Conservation (phyloP, 2,113 vertebrate genomes). For the Recurvirostra avosetta region DNA sequence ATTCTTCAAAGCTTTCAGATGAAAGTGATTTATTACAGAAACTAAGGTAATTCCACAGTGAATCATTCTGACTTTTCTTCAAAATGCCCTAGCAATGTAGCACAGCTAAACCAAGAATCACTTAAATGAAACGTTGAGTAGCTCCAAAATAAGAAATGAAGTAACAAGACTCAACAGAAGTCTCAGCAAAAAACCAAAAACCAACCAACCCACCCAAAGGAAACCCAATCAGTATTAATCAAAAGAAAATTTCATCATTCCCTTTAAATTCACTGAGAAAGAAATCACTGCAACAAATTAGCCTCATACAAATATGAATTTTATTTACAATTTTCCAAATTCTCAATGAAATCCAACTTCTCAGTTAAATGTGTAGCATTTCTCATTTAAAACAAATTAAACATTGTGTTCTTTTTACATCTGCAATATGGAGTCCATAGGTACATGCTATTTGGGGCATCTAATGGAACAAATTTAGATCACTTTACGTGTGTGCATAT, state of each 20-base stretch:
- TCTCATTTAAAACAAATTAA: slow-evolving; percentile 47
- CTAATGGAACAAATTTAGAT: neutral
- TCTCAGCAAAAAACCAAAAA: neutral
- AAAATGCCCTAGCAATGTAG: neutral
- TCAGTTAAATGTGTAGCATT: slow-evolving; percentile 43
- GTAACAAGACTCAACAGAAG: neutral
- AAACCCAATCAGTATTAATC: neutral
- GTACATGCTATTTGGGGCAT: slow-evolving; percentile 46
- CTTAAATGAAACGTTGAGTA: neutral
- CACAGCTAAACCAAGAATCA: neutral
- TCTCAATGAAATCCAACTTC: slow-evolving; percentile 48
- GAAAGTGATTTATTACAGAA: neutral
- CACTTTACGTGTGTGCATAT: neutral
- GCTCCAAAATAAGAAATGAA: neutral
- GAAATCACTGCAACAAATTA: slow-evolving; percentile 21
- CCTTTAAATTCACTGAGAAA: neutral
- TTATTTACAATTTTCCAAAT: slow-evolving; percentile 65
- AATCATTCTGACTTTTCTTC: neutral
- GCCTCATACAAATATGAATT: slow-evolving; percentile 67
- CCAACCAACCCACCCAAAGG: neutral
- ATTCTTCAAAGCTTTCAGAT: neutral
- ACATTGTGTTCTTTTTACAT: slow-evolving; percentile 40
- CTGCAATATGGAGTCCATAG: slow-evolving; percentile 41
- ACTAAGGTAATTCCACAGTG: neutral
- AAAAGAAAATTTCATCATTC: neutral